These are phyloP conservation scores for Taxidea taxus DNA, from an alignment of 2,113 vertebrate species.

Conservation along the genomic window DNA sequence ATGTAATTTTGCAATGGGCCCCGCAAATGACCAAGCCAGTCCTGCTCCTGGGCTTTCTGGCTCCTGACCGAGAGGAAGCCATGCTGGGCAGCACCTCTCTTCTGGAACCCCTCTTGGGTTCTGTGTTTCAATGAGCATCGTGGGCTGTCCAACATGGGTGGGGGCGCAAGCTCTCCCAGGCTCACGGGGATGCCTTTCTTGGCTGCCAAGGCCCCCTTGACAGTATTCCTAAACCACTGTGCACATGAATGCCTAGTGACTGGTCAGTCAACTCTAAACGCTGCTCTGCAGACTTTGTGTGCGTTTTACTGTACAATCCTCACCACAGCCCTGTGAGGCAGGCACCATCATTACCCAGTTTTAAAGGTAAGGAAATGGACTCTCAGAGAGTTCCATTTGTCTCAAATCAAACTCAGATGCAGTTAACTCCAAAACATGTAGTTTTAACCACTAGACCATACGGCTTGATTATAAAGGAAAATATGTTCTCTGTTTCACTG, in stretches of 20 bases:
- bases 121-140: not conserved
- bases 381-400: not conserved
- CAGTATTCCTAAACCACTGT: not conserved
- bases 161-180: not conserved
- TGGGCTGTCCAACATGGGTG: not conserved
- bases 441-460: constrained; percentile 34
- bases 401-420: constrained; percentile 55
- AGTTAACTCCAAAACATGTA: constrained; percentile 10
- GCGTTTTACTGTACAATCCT: not conserved
- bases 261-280: not conserved
- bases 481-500: constrained; percentile 23
- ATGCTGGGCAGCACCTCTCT: not conserved
- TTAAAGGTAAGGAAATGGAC: constrained; percentile 40
- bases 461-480: constrained; percentile 38
- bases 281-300: not conserved
- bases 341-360: not conserved
- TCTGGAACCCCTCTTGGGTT: not conserved
- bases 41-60: not conserved
- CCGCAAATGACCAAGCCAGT: not conserved
- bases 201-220: not conserved
- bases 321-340: not conserved
- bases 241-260: not conserved
- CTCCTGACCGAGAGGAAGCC: not conserved
- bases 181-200: rapidly evolving
- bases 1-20: not conserved